These are phyloP conservation scores for Heteromormyrus szaboi DNA, from an alignment of 2,797 vertebrate species.

Conservation along the genomic window DNA sequence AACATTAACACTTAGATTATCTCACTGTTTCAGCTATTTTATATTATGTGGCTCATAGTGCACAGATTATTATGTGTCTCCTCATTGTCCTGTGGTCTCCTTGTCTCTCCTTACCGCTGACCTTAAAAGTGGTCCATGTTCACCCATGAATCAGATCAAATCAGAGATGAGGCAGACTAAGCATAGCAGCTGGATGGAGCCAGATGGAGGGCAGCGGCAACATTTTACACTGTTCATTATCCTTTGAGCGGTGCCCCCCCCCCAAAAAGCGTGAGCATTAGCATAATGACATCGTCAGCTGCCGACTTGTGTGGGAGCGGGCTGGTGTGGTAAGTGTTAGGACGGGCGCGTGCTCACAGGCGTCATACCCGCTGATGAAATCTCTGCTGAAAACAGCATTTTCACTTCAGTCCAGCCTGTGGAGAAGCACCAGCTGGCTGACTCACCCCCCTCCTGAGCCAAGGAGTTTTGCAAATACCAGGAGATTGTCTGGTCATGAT, in stretches of 20 bases:
- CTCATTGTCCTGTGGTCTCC: not conserved
- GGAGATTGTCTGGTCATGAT: not conserved
- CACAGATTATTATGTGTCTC: not conserved
- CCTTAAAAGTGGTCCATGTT: not conserved
- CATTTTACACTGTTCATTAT: not conserved
- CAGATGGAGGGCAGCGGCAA: not conserved
- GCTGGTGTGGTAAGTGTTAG: not conserved
- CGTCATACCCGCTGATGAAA: conserved; percentile 8
- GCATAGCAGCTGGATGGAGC: not conserved
- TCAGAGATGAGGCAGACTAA: not conserved
- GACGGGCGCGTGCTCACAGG: not conserved
- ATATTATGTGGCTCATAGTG: not conserved
- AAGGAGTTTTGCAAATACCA: not conserved
- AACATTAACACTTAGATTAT: not conserved
- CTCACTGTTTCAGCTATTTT: not conserved
- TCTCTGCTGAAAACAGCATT: conserved; percentile 28
- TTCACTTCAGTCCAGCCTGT: conserved; percentile 18
- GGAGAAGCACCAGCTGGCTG: conserved; percentile 9
- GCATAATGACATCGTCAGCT: conserved; percentile 10
- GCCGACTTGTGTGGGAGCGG: not conserved
- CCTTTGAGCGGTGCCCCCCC: not conserved
- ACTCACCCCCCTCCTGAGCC: conserved; percentile 9
- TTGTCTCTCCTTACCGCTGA: not conserved
- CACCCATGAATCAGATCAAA: not conserved
- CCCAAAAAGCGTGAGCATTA: not conserved